phyloP scores from a whole-genome alignment of 1,140 invertebrate species.

The Cyclina sinensis region DNA sequence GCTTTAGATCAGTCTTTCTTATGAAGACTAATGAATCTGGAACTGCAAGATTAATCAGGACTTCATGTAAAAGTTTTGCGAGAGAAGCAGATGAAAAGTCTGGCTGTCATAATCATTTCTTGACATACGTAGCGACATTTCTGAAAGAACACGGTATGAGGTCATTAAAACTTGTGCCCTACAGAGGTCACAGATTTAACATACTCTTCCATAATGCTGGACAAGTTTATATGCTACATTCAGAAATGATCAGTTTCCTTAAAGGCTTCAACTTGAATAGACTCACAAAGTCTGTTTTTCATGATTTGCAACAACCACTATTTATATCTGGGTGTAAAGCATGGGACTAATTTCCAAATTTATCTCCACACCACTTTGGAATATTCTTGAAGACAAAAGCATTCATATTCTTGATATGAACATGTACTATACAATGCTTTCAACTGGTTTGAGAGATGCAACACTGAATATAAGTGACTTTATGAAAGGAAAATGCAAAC shows the following conservation, averaged over 20 bases:
- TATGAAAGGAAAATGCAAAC: slow-evolving; percentile 12
- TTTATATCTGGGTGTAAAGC: slow-evolving; percentile 7
- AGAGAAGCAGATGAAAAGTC: slow-evolving; percentile 43
- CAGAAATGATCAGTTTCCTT: slow-evolving; percentile 42
- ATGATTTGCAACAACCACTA: background rate
- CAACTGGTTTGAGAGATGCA: slow-evolving; percentile 5
- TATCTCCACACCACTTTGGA: slow-evolving; percentile 14
- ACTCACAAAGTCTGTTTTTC: too few relatives aligned
- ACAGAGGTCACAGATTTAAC: slow-evolving; percentile 55
- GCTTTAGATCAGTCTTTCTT: background rate
- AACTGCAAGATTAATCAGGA: slow-evolving; percentile 31
- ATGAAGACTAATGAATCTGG: slow-evolving; percentile 4
- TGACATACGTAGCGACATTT: slow-evolving; percentile 9
- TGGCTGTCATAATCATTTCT: slow-evolving; percentile 6
- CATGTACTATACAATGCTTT: slow-evolving; percentile 5
- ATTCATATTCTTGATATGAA: slow-evolving; percentile 32
- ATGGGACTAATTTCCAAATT: background rate
- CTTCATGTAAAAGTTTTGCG: slow-evolving; percentile 49
- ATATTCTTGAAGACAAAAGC: slow-evolving; percentile 28
- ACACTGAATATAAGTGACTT: slow-evolving; percentile 25
- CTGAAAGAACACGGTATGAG: background rate
- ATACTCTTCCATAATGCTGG: slow-evolving; percentile 61
- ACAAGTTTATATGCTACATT: slow-evolving; percentile 28
- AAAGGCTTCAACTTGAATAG: background rate
- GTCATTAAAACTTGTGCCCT: slow-evolving; percentile 14